phyloP scores from a whole-genome alignment of 1,140 invertebrate genomes.

The Hypothenemus hampei region DNA sequence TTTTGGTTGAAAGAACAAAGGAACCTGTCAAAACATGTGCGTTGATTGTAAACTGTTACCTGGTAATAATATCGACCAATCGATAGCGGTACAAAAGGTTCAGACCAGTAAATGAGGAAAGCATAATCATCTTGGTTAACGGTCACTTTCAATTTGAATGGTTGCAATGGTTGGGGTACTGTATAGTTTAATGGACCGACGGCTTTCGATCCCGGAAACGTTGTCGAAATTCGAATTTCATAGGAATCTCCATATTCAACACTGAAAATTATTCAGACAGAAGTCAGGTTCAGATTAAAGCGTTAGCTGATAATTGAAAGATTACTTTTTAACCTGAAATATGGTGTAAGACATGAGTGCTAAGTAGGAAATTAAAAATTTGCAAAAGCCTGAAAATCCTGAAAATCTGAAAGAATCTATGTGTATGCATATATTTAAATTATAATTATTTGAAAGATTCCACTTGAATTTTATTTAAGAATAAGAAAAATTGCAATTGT shows the following conservation, averaged over 20 bases:
- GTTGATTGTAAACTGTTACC: no score
- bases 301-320: no score
- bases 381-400: no score
- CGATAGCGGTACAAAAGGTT: slow-evolving; percentile 32
- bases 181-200: slow-evolving; percentile 26
- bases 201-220: slow-evolving; percentile 28
- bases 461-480: no score
- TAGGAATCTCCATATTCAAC: slow-evolving; percentile 28
- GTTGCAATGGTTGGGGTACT: slow-evolving; percentile 34
- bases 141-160: slow-evolving; percentile 33
- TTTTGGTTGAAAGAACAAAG: no score
- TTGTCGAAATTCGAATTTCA: slow-evolving; percentile 33
- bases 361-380: no score
- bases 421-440: not conserved
- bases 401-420: not conserved
- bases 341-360: no score
- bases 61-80: slow-evolving; percentile 35
- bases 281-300: not conserved
- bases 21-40: no score
- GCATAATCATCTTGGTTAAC: slow-evolving; percentile 29
- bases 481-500: no score
- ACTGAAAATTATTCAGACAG: no score
- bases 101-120: slow-evolving; percentile 37
- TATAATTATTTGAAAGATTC: not conserved
- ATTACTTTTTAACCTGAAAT: no score